Evolutionary conservation across 1,140 invertebrate species (phyloP), one percentile per base, ranked within the genome.

Genomic region (Mesaphorura yosii): DNA sequence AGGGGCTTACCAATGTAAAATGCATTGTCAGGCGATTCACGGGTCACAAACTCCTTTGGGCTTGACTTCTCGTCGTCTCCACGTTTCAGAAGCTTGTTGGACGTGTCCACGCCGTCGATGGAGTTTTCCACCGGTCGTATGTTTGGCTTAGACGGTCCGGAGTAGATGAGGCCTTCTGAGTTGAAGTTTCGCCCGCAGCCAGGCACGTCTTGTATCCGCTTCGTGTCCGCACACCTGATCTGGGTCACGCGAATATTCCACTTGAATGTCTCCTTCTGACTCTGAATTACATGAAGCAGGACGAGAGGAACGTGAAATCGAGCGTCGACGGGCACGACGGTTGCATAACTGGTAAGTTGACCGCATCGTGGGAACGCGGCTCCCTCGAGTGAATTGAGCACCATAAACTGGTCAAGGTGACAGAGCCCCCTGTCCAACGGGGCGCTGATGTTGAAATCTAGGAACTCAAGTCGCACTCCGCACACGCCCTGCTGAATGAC

Each of bases 311-410:
- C 63, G 2, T 53, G 40, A 60, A 68, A 66, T 19, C 60, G 56
- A 20, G 20, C 6, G 22, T 42, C 40, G 17, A 46, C 12, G 12
- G 15, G 10, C 6, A 25, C 28, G 47, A 64, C 64, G 69, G 68
- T 70, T 12, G 65, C 62, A 29, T 69, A 70, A 48, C 69, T 68
- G 22, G 63, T 64, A 0, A 70, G 57, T 37, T 67, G 64, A 26
- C 69, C 69, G 57, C 69, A 70, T 42, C 67, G 62, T 1, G 67
- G 67, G 38, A 66, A 65, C 0, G 69, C 68, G 1, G 69, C 65
- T 6, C 69, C 69, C 54, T 70, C 69, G 7, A 67, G 55, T 3
- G 68, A 69, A 55, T 70, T 69, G 20, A 70, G 59, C 44, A 70
- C 66, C 34, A 68, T 66, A 7, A 70, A 53, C 51, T 70, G 68